Conservation (phyloP, 2,113 vertebrate genomes). For the Xiphias gladius region DNA sequence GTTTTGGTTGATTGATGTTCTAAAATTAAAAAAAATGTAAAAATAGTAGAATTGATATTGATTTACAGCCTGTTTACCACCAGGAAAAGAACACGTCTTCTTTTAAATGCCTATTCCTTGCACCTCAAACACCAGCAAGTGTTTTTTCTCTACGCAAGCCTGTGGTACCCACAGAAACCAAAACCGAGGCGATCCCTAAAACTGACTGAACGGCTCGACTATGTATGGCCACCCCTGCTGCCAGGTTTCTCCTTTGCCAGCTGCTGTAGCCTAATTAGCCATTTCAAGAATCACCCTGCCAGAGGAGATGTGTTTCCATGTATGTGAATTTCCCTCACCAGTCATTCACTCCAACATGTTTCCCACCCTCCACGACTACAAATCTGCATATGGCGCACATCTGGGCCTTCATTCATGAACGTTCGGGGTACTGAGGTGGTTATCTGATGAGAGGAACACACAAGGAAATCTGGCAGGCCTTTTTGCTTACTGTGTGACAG, state of each 20-base stretch:
- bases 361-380: constrained; percentile 66
- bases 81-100: constrained; percentile 9
- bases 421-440: constrained; percentile 54
- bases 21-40: background rate
- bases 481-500: constrained; percentile 67
- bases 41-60: background rate
- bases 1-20: background rate
- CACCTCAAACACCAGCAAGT: constrained; percentile 36
- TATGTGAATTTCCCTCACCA: constrained; percentile 73
- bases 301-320: constrained; percentile 80
- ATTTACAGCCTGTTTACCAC: background rate
- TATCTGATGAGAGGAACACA: constrained; percentile 80
- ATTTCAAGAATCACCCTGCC: constrained; percentile 76
- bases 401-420: constrained; percentile 76
- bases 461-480: constrained; percentile 58
- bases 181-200: constrained; percentile 40
- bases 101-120: constrained; percentile 23
- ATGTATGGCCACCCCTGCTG: constrained; percentile 66
- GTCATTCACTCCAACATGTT: constrained; percentile 66
- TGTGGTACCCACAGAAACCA: constrained; percentile 46
- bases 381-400: constrained; percentile 81
- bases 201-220: constrained; percentile 21
- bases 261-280: constrained; percentile 82
- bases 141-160: background rate
- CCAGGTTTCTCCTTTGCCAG: constrained; percentile 66